Percentiles rank a stretch among this genome's conserved stretches.
Evolutionary conservation across 2,888 invertebrate genomes (phyloP).

Genomic region (Amiota mariae): DNA sequence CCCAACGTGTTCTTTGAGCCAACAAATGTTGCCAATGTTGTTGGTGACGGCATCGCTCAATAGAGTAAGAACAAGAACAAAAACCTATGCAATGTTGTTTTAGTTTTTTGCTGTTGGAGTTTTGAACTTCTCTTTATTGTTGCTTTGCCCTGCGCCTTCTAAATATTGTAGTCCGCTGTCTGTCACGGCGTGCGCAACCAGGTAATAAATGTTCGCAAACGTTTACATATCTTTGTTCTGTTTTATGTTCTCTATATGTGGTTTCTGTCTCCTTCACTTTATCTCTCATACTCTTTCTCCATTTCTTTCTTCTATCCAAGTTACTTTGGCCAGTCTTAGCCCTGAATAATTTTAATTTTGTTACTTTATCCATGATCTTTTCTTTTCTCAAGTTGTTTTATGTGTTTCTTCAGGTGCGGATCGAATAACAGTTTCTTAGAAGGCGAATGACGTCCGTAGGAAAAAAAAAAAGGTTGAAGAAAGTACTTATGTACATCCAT

Average conservation of each 20-base stretch:
- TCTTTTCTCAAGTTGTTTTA: too few relatives aligned
- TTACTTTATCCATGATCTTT: too few relatives aligned
- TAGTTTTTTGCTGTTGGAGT: conserved; percentile 52
- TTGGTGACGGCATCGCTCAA: conserved; percentile 17
- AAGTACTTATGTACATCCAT: too few relatives aligned
- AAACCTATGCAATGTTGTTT: conserved; percentile 39
- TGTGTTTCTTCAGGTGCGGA: too few relatives aligned
- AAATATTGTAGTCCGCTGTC: background rate
- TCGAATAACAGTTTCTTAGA: too few relatives aligned
- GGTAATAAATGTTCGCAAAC: conserved; percentile 25
- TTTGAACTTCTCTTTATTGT: conserved; percentile 35
- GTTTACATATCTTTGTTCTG: conserved; percentile 30
- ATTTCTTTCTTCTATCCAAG: background rate
- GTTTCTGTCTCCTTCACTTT: background rate
- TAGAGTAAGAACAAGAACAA: background rate
- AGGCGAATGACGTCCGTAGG: too few relatives aligned
- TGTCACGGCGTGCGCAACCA: too few relatives aligned
- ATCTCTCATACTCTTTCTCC: background rate
- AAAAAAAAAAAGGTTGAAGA: too few relatives aligned
- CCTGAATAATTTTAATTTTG: background rate
- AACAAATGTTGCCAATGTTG: too few relatives aligned
- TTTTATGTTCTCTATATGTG: too few relatives aligned
- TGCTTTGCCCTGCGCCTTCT: conserved; percentile 20
- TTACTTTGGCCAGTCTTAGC: background rate
- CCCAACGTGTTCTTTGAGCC: background rate